These are phyloP conservation scores for Nematostella vectensis DNA, from an alignment of 92 coral and sea anemone genomes.

Conservation along the genomic window DNA sequence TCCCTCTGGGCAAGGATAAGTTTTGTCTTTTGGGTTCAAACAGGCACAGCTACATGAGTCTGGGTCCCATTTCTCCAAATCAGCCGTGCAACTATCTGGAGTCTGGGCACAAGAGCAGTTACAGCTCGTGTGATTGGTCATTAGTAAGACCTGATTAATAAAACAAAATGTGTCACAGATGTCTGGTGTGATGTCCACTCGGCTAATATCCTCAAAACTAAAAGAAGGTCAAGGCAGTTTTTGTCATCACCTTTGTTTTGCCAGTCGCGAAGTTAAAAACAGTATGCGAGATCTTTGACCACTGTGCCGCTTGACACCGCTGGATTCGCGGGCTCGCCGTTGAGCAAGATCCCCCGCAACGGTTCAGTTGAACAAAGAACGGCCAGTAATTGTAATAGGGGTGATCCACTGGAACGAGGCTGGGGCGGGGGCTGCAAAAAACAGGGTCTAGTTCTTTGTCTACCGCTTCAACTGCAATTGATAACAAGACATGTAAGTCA, in stretches of 20 bases:
- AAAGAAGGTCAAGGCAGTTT: too few species aligned
- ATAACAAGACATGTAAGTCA: too few species aligned
- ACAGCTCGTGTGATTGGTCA: slow-evolving; percentile 36
- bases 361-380: slow-evolving; percentile 49
- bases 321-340: slow-evolving; percentile 18
- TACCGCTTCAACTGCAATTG: background rate
- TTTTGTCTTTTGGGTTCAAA: slow-evolving; percentile 6
- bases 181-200: too few species aligned
- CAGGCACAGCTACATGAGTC: slow-evolving; percentile 21
- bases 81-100: slow-evolving; percentile 26
- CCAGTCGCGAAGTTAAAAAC: background rate
- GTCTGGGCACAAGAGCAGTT: slow-evolving; percentile 28
- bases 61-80: slow-evolving; percentile 19
- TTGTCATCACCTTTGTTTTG: background rate
- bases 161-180: too few species aligned
- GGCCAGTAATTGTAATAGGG: slow-evolving; percentile 57
- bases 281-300: background rate
- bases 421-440: slow-evolving; percentile 48
- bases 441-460: background rate
- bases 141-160: too few species aligned
- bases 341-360: slow-evolving; percentile 63
- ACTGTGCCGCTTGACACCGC: slow-evolving; percentile 20
- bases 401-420: slow-evolving; percentile 35
- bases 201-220: background rate
- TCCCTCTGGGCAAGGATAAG: slow-evolving; percentile 16